Conservation (phyloP, 2,113 vertebrate species). For the Ochotona curzoniae region DNA sequence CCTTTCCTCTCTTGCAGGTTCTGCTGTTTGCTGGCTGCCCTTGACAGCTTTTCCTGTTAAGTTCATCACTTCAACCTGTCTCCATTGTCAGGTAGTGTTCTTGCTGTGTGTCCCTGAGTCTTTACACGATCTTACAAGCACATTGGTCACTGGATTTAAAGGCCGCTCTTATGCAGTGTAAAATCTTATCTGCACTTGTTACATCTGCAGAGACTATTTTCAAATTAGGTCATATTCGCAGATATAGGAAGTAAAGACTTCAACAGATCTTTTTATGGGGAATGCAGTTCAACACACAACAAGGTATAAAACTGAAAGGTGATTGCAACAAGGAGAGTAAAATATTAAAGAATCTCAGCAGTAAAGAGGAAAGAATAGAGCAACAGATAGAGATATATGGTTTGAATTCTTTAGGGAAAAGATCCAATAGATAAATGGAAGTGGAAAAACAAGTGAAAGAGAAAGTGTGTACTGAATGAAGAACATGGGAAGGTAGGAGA, state of each 20-base stretch:
- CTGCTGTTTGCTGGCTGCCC: background rate
- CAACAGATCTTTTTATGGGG: background rate
- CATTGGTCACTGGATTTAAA: background rate
- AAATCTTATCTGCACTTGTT: background rate
- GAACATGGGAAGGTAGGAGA: background rate
- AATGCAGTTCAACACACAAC: background rate
- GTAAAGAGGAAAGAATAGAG: background rate
- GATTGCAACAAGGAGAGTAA: background rate
- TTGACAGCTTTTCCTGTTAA: background rate
- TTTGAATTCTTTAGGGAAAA: background rate
- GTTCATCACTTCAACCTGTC: background rate
- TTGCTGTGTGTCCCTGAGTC: background rate
- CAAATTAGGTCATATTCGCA: slow-evolving; percentile 3
- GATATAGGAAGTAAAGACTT: background rate
- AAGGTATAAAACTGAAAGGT: background rate
- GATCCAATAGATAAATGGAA: background rate
- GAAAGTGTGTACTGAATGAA: background rate
- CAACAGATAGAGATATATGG: background rate
- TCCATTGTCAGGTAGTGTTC: background rate
- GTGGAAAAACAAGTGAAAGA: background rate
- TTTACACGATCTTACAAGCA: background rate
- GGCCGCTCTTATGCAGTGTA: background rate
- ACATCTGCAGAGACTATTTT: background rate
- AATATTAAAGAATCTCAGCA: background rate
- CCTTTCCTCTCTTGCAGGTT: background rate